Evolutionary conservation across 2,888 invertebrate genomes (phyloP), one percentile per base, ranked within the genome.

Genomic region (Trichogramma dendrolimi): DNA sequence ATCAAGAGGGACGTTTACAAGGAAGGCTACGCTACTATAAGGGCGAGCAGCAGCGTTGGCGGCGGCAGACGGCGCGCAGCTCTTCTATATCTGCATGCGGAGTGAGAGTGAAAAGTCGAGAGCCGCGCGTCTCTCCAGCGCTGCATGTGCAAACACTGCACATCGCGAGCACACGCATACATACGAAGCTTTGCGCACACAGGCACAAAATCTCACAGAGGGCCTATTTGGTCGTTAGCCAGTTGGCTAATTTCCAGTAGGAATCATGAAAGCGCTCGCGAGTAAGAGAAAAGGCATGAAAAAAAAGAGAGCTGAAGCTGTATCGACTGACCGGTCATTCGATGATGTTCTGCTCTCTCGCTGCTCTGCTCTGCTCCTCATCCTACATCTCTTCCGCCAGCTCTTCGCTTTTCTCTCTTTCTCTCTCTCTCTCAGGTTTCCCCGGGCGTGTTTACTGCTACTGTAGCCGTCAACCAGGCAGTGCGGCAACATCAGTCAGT

Each of bases 191-290:
- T 27, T 38, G 14, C 38, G 44, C 14, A 10, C 41, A 46, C 10
- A 48, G 27, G 40, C 43, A 40, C 14, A 66, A 69, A 27, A 27
- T 27, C 27, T 27, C 27, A 27, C 27, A 27, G 71, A 69, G 70
- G 68, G 68, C 63, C 75, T 75, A 75, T 77, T 78, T 78, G 79
- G 74, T 79, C 75, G 78, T 78, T 74, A 79, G 78, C 77, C 78
- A 79, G 78, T 77, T 78, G 78, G 78, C 78, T 79, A 78, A 78
- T 79, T 79, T 78, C 78, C 79, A 78, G 76, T 74, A 76, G 75
- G 71, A 77, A 76, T 77, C 77, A 77, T 75, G 74, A 77, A 75
- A 78, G 76, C 76, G 68, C 69, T 68, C 70, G 72, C 63, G 62
- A 67, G 67, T 63, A 64, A 27, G 27, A 27, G 27, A 27, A 27